Evolutionary conservation across 2,113 vertebrate genomes (phyloP).

Genomic region (Strix aluco): DNA sequence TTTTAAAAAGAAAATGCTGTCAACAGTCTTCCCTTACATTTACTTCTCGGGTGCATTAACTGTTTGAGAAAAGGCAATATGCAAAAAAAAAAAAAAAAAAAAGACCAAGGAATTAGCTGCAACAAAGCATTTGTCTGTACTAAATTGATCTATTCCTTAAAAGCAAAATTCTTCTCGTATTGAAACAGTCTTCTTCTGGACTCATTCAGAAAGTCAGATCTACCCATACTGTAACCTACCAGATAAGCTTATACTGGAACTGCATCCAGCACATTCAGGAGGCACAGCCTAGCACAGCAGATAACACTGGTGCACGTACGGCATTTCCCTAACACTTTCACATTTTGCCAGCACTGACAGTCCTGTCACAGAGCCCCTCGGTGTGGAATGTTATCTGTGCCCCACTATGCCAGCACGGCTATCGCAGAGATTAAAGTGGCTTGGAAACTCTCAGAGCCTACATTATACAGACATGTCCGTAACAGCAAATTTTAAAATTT

Average conservation of each 20-base stretch:
- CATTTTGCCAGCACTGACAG: neutral
- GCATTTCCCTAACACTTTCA: neutral
- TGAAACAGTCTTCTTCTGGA: neutral
- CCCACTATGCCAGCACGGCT: neutral
- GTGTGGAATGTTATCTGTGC: neutral
- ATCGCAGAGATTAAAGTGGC: neutral
- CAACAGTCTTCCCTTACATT: neutral
- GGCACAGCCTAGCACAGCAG: neutral
- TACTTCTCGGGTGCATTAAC: neutral
- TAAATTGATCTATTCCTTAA: neutral
- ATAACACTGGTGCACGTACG: neutral
- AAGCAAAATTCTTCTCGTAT: neutral
- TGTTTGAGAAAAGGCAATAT: neutral
- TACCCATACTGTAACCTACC: neutral
- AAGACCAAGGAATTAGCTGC: neutral
- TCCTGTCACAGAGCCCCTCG: neutral
- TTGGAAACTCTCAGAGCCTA: neutral
- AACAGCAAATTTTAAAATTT: neutral
- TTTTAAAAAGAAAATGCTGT: neutral
- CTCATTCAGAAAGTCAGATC: neutral
- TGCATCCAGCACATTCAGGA: neutral
- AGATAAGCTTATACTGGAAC: neutral
- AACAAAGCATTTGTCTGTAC: neutral
- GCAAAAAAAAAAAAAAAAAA: neutral
- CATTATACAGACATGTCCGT: neutral